Conservation (phyloP, 2,888 invertebrate genomes). For the Scaptomyza reducta region DNA sequence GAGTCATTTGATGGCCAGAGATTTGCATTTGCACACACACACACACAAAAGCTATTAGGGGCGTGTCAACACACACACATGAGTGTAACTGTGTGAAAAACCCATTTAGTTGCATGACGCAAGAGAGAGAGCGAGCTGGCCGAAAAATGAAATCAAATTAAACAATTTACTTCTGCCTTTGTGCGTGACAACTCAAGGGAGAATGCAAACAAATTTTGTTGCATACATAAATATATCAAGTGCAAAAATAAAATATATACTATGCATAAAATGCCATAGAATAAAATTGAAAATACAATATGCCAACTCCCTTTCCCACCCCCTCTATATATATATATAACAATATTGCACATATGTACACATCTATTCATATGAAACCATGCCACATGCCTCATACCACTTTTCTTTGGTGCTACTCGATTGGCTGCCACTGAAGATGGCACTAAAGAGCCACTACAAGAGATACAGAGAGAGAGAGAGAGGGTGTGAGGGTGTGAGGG, state of each 20-base stretch:
- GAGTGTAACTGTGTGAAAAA: constrained; percentile 1
- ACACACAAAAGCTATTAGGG: constrained; percentile 19
- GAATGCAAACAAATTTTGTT: constrained; percentile 73
- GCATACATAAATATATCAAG: constrained; percentile 71
- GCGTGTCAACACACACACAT: constrained; percentile 35
- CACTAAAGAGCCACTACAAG: not conserved
- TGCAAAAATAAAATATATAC: constrained; percentile 59
- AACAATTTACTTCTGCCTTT: constrained; percentile 79
- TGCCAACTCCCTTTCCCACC: constrained; percentile 12
- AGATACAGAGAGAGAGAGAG: too few species aligned
- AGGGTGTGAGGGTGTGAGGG: constrained; percentile 10
- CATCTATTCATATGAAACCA: constrained; percentile 17
- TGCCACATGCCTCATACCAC: constrained; percentile 49
- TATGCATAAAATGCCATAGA: constrained; percentile 56
- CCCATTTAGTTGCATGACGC: constrained; percentile 61
- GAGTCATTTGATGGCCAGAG: constrained; percentile 69
- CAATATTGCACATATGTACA: constrained; percentile 6
- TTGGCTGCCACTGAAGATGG: constrained; percentile 11
- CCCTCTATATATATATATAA: too few species aligned
- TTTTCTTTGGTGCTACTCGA: constrained; percentile 12
- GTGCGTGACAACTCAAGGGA: constrained; percentile 81
- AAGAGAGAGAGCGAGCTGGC: constrained; percentile 44
- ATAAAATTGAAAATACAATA: constrained; percentile 69
- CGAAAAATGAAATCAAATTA: constrained; percentile 74
- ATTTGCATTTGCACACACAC: constrained; percentile 51